Base-by-base conservation (phyloP, 2,888 invertebrate species). In the Adela reaumurella region DNA sequence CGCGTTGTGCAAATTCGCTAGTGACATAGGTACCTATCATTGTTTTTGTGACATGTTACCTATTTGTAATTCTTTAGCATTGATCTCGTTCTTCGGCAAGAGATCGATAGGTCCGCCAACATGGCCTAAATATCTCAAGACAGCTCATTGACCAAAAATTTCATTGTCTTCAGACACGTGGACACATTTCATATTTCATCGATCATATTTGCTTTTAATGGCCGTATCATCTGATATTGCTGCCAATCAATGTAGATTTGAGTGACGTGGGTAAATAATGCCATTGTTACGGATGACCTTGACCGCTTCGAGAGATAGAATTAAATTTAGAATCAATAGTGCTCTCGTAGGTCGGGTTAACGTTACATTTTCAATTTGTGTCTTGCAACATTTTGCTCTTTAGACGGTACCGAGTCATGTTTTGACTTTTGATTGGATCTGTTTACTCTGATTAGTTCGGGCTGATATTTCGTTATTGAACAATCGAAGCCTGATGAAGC, bases 31-130 rank as follows among this genome's bases (percentile, higher is more conserved):
- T 62, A 65, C 53, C 54, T 53, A 65, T 65, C 67, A 64, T 67
- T 66, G 65, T 64, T 60, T 56, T 56, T 57, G 53, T 67, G 73
- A 70, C 71, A 72, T 68, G 60, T 66, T 64, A 70, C 71, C 71
- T 65, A 65, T 64, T n/a, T n/a, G n/a, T 67, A 60, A 63, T 61
- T 61, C 58, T 57, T 56, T 57, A 58, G 35, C 18, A 48, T 44
- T 24, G 24, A 24, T 24, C 24, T 8, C 54, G 55, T 57, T 55
- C 50, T 51, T 51, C 42, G 51, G 51, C 53, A 24, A 8, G 56
- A 58, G 58, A 59, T 58, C 52, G 48, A 47, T 50, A 51, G 51
- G 48, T 50, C 57, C 57, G 59, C 54, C n/a, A n/a, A n/a, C n/a
- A 29, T 62, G 67, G 58, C 68, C 70, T 63, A 61, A 65, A 70